phyloP scores from a whole-genome alignment of 2,888 invertebrate genomes.

The Cheilosia scutellata region DNA sequence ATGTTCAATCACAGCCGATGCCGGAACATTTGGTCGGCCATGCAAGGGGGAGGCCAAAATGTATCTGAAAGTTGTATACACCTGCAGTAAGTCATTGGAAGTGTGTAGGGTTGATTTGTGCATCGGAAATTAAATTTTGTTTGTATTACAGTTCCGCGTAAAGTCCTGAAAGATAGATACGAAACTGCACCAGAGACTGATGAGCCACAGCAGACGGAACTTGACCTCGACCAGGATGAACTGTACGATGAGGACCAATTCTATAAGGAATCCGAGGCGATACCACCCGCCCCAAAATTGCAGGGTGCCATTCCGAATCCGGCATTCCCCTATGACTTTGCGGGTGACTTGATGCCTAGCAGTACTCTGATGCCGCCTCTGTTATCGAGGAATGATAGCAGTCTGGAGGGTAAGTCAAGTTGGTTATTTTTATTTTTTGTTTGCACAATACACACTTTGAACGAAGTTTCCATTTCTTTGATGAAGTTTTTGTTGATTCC shows the following conservation, averaged over 20 bases:
- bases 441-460: neutral
- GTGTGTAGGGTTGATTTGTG: neutral
- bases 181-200: constrained; percentile 92
- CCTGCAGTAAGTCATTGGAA: constrained; percentile 89
- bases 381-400: constrained; percentile 80
- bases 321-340: constrained; percentile 79
- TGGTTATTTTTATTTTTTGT: neutral
- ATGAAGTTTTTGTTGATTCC: neutral
- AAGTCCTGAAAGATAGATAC: constrained; percentile 92
- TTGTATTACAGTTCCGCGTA: constrained; percentile 89
- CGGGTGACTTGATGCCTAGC: constrained; percentile 77
- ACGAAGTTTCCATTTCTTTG: constrained; percentile 4
- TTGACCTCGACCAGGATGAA: constrained; percentile 85
- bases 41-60: constrained; percentile 92
- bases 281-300: constrained; percentile 85
- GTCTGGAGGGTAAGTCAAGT: constrained; percentile 81
- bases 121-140: constrained; percentile 33
- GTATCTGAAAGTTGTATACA: constrained; percentile 94
- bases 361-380: constrained; percentile 81
- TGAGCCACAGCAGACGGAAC: constrained; percentile 87
- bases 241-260: constrained; percentile 86
- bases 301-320: constrained; percentile 82
- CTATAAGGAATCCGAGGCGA: constrained; percentile 86
- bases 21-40: constrained; percentile 92
- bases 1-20: constrained; percentile 91